Base-by-base conservation (phyloP, 1,140 invertebrate species). In the Magallana ariakensis region DNA sequence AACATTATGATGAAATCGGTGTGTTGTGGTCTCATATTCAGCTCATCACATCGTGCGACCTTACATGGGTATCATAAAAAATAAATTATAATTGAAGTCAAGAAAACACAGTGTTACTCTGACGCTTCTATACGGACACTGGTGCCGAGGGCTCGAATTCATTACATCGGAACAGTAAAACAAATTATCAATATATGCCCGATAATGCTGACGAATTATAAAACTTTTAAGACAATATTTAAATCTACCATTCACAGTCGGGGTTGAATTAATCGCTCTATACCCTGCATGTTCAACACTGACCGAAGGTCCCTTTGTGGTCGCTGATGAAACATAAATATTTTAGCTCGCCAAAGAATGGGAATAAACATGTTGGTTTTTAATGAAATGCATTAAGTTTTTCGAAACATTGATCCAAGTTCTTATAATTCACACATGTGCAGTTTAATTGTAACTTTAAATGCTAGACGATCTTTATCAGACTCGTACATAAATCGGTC, bases 161-260 rank as follows among this genome's bases (percentile, higher is more conserved):
- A 75, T 75, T 75, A 26, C 66, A 75, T 75, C 22, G 8, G 66
- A 75, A 75, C 66, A 75, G 26, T 75, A 75, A 19, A 22, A 75
- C 66, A 75, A 75, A 75, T 33, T 75, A 75, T 75, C 22, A 75
- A 75, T 75, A 75, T 75, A 75, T 75, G 66, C 66, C 66, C 66
- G 66, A 75, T 75, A 75, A 26, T 26, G 33, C 66, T 26, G 66
- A 75, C 66, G 66, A 75, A 33, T 75, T 75, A 75, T 75, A 75
- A 75, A 75, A 75, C 66, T 46, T 75, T 75, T 75, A 75, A 75
- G 66, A 75, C 66, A 75, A 75, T 75, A 75, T 75, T 75, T 46
- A 75, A 75, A 75, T 33, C 66, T 26, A 26, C 22, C 66, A 33
- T 75, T 75, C 22, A 75, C 66, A 26, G 66, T 75, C 22, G 9